phyloP scores from a whole-genome alignment of 1,140 invertebrate genomes.

The Atta cephalotes region DNA sequence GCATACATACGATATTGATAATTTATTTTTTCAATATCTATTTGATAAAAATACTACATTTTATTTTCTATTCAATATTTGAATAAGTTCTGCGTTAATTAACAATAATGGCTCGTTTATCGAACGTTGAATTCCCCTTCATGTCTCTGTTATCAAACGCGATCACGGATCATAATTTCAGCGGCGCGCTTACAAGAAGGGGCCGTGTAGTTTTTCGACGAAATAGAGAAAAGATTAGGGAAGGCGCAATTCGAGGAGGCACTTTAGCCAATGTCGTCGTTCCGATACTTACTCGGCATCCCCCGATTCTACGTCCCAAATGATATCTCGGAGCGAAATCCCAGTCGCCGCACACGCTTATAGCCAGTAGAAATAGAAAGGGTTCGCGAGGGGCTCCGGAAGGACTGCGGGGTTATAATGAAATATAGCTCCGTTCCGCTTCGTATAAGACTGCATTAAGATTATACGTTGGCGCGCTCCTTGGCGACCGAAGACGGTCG shows the following conservation, averaged over 20 bases:
- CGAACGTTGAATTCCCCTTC: conserved; percentile 38
- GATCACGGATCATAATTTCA: conserved; percentile 68
- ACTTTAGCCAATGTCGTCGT: conserved; percentile 78
- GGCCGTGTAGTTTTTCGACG: conserved; percentile 67
- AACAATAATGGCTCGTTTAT: conserved; percentile 36
- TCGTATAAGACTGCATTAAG: conserved; percentile 87
- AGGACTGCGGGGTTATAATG: conserved; percentile 86
- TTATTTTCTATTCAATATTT: conserved; percentile 14
- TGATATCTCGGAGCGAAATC: conserved; percentile 75
- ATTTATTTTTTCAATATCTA: not conserved
- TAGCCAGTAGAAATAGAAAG: conserved; percentile 82
- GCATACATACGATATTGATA: not conserved
- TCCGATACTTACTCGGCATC: conserved; percentile 71
- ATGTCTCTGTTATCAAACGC: conserved; percentile 60
- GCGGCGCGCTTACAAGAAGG: not conserved
- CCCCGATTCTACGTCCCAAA: conserved; percentile 61
- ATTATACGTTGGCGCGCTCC: conserved; percentile 83
- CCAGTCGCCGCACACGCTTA: conserved; percentile 69
- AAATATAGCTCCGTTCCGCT: conserved; percentile 86
- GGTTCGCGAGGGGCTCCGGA: conserved; percentile 81
- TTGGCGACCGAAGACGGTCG: conserved; percentile 82
- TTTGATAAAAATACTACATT: not conserved
- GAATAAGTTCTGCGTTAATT: not conserved
- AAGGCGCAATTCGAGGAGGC: conserved; percentile 71
- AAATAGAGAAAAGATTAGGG: conserved; percentile 77